Evolutionary conservation across 2,888 invertebrate genomes (phyloP), one percentile per base, ranked within the genome.

Genomic region (Elmis aenea): DNA sequence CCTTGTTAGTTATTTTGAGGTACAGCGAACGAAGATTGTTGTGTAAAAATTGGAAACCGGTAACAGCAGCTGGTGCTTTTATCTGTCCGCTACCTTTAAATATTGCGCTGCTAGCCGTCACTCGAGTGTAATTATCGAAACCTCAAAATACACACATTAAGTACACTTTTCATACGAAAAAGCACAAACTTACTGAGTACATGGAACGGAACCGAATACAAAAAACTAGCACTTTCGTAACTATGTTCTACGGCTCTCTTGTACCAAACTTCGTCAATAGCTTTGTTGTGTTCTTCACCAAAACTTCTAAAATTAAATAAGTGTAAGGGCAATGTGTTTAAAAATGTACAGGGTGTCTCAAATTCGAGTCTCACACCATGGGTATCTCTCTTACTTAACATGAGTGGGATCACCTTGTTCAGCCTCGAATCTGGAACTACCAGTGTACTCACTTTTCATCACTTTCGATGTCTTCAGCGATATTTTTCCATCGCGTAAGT

Each of bases 191-290:
- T 6, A 26, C 26, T 13, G 1, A 26, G 13, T 26, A 71, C 69
- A 23, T 82, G 77, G 57, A 81, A 79, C 9, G 84, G 83, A 11
- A 85, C 80, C 1, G 83, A 81, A 65, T 85, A 91, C 1, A 91
- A 85, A 61, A 86, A 91, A 18, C 81, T 77, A 13, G 83, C 72
- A 44, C 83, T 74, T 12, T 82, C 71, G 58, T 81, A 81, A 67
- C 90, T 82, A 55, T 88, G 85, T 52, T 91, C 89, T 0, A 91
- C 89, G 0, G 91, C 85, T 11, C 90, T 75, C 42, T 83, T 81
- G 63, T 92, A 92, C 88, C 89, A 92, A 26, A 85, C 77, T 64
- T 92, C 90, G 61, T 92, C 90, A 28, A 86, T 87, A 1, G 90
- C 81, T 24, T 78, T 74, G 2, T 81, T 79, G 64, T 84, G 81